Conservation (phyloP, 2,797 vertebrate genomes). For the Chelon auratus region DNA sequence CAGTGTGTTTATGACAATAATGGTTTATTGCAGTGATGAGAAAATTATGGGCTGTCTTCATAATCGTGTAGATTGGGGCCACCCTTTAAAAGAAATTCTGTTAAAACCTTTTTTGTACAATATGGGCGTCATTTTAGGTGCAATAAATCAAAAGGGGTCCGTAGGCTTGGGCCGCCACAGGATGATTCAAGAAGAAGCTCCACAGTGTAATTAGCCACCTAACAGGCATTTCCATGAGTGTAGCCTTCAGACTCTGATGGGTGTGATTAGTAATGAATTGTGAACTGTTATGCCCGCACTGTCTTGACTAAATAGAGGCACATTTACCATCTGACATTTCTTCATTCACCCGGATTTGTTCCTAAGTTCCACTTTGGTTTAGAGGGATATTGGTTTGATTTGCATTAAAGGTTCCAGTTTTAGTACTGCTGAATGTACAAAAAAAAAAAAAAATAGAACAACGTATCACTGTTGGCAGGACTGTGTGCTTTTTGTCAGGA, state of each 20-base stretch:
- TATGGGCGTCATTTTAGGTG: conserved; percentile 32
- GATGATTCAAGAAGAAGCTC: conserved; percentile 51
- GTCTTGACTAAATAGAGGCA: conserved; percentile 35
- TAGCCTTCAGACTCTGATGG: conserved; percentile 52
- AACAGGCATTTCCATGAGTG: conserved; percentile 34
- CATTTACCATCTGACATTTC: conserved; percentile 56
- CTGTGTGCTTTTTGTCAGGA: conserved; percentile 47
- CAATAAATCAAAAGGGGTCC: conserved; percentile 26
- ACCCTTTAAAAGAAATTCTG: not conserved
- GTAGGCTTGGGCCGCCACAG: conserved; percentile 6
- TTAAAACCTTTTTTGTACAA: conserved; percentile 43
- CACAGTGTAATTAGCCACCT: conserved; percentile 55
- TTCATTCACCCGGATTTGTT: conserved; percentile 29
- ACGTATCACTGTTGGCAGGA: conserved; percentile 40
- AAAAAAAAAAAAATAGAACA: not conserved
- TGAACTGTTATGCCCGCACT: conserved; percentile 14
- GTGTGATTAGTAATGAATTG: conserved; percentile 60
- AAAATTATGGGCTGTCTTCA: conserved; percentile 46
- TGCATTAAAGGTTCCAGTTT: conserved; percentile 31
- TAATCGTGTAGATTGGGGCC: conserved; percentile 9
- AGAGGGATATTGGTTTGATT: conserved; percentile 25
- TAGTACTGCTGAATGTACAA: conserved; percentile 49
- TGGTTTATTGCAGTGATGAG: conserved; percentile 19
- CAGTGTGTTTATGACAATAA: conserved; percentile 5
- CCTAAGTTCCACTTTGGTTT: conserved; percentile 19